Conservation (phyloP, 2,113 vertebrate genomes). For the Pyxicephalus adspersus region DNA sequence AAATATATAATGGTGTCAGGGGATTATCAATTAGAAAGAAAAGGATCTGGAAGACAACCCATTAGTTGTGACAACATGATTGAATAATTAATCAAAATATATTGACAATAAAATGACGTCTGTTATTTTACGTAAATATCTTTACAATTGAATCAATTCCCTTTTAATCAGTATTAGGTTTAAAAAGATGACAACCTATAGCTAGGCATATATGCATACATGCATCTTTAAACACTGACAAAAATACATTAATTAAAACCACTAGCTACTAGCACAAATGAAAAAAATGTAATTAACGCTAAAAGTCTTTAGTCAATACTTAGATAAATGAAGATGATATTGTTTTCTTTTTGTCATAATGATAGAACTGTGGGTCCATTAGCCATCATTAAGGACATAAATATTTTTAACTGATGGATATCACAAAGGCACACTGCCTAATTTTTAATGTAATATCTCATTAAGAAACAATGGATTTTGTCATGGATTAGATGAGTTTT, state of each 20-base stretch:
- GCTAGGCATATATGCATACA: slow-evolving; percentile 31
- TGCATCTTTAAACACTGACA: slow-evolving; percentile 33
- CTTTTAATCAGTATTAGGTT: slow-evolving; percentile 1
- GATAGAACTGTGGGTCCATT: slow-evolving; percentile 39
- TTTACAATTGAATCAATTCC: slow-evolving; percentile 29
- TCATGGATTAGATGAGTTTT: neutral
- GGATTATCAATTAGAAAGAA: neutral
- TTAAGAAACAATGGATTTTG: slow-evolving; percentile 27
- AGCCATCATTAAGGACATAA: slow-evolving; percentile 36
- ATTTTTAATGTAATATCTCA: slow-evolving; percentile 31
- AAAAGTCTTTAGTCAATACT: slow-evolving; percentile 51
- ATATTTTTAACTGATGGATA: slow-evolving; percentile 29
- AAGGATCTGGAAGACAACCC: neutral
- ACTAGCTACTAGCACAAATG: slow-evolving; percentile 13
- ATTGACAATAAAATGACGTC: neutral
- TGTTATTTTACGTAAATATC: slow-evolving; percentile 36
- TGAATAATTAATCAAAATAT: slow-evolving; percentile 30
- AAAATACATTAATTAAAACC: slow-evolving; percentile 33
- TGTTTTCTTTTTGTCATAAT: slow-evolving; percentile 35
- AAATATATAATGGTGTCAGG: neutral
- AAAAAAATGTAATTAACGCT: slow-evolving; percentile 45
- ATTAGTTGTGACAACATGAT: neutral
- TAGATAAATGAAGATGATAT: slow-evolving; percentile 34
- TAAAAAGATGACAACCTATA: slow-evolving; percentile 16
- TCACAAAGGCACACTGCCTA: slow-evolving; percentile 15